Conservation (phyloP, 1,140 invertebrate genomes). For the Dendroctonus ponderosae region DNA sequence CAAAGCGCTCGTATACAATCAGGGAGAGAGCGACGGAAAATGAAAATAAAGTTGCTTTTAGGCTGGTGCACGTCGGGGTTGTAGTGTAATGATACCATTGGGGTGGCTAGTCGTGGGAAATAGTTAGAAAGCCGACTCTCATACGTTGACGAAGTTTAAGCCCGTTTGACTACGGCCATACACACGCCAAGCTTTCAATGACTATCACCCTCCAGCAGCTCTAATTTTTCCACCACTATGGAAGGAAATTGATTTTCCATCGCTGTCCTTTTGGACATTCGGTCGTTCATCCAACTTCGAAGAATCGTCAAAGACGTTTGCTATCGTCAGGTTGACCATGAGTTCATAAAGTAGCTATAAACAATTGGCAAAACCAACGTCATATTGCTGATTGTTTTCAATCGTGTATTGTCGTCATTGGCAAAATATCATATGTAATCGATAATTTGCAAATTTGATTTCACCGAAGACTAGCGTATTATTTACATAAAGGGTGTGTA, state of each 20-base stretch:
- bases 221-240: neutral
- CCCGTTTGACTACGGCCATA: conserved; percentile 18
- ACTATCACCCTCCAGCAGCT: conserved; percentile 4
- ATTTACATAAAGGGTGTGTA: too few relatives aligned
- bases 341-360: too few relatives aligned
- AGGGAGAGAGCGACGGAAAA: conserved; percentile 25
- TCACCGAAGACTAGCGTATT: too few relatives aligned
- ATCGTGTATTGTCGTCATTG: too few relatives aligned
- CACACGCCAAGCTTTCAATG: conserved; percentile 21
- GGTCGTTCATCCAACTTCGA: neutral
- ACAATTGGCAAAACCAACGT: too few relatives aligned
- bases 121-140: conserved; percentile 40
- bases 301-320: neutral
- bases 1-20: conserved; percentile 1
- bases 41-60: conserved; percentile 38
- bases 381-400: too few relatives aligned
- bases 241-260: neutral
- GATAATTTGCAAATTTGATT: too few relatives aligned
- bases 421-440: too few relatives aligned
- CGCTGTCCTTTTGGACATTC: neutral
- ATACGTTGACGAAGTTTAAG: conserved; percentile 21
- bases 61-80: conserved; percentile 36
- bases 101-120: conserved; percentile 42
- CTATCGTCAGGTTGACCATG: too few relatives aligned
- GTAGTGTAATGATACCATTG: conserved; percentile 38